Percentiles rank a stretch among this genome's conserved stretches.
These are phyloP conservation scores for Anastrepha ludens DNA, from an alignment of 1,140 invertebrate genomes.

Conservation along the genomic window DNA sequence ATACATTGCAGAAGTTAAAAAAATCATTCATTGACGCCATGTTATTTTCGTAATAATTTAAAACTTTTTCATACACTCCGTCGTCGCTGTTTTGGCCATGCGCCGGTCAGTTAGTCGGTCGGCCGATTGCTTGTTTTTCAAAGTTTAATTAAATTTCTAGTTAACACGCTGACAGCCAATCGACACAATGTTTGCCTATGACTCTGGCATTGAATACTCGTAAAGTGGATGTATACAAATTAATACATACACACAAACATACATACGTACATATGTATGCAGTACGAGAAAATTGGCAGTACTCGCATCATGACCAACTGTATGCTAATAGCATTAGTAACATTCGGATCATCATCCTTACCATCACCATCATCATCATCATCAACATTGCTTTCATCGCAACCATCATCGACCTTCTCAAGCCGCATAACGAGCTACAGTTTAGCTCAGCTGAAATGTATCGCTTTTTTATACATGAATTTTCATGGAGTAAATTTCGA, in stretches of 20 bases:
- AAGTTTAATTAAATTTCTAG: slow-evolving; percentile 54
- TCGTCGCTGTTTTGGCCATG: background rate
- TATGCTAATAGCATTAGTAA: background rate
- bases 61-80: slow-evolving; percentile 33
- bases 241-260: background rate
- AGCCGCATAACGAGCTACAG: background rate
- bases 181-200: slow-evolving; percentile 15
- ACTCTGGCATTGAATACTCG: slow-evolving; percentile 11
- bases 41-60: slow-evolving; percentile 47
- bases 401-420: background rate
- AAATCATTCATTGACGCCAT: slow-evolving; percentile 3
- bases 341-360: background rate
- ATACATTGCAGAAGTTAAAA: background rate
- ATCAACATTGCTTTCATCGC: background rate
- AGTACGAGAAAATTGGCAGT: background rate
- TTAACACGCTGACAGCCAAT: slow-evolving; percentile 53
- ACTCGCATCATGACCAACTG: background rate
- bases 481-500: background rate
- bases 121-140: slow-evolving; percentile 46
- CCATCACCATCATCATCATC: background rate
- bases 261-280: too few species aligned
- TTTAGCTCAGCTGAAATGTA: background rate
- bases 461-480: background rate
- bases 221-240: background rate
- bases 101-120: background rate